Percentiles rank a stretch among this genome's conserved stretches.
Conservation (phyloP, 2,888 invertebrate species). For the Eupithecia subumbrata region DNA sequence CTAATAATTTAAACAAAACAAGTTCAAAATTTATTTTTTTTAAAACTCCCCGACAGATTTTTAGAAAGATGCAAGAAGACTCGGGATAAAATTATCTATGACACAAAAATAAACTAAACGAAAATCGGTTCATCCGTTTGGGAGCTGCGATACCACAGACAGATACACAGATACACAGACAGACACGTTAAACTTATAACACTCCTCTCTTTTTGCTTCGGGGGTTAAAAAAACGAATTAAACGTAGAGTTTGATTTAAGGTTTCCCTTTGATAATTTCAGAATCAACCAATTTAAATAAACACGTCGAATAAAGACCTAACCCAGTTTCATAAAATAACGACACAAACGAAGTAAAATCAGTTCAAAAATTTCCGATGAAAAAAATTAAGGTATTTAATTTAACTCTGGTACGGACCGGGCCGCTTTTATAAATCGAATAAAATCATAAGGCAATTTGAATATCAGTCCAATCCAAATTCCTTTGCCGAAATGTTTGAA, state of each 20-base stretch:
- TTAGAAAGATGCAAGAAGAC: no score
- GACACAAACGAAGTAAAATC: background rate
- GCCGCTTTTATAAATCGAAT: background rate
- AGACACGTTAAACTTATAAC: no score
- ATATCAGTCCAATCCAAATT: background rate
- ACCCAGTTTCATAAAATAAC: background rate
- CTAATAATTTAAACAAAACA: no score
- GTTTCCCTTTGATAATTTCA: background rate
- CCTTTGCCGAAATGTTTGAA: background rate
- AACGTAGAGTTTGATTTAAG: background rate
- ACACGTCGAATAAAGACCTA: background rate
- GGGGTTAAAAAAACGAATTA: no score
- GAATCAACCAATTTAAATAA: background rate
- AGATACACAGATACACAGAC: no score
- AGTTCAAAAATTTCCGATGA: background rate
- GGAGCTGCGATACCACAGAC: no score
- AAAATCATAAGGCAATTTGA: constrained; percentile 1
- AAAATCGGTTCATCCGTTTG: no score
- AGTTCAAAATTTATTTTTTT: no score
- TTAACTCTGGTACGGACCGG: background rate
- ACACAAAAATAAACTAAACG: no score
- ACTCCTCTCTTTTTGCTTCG: no score
- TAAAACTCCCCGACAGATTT: no score
- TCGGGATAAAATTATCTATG: no score
- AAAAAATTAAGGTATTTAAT: background rate